Evolutionary conservation across 1,140 invertebrate species (phyloP), one percentile per base, ranked within the genome.

Genomic region (Drosophila nigromelanica): DNA sequence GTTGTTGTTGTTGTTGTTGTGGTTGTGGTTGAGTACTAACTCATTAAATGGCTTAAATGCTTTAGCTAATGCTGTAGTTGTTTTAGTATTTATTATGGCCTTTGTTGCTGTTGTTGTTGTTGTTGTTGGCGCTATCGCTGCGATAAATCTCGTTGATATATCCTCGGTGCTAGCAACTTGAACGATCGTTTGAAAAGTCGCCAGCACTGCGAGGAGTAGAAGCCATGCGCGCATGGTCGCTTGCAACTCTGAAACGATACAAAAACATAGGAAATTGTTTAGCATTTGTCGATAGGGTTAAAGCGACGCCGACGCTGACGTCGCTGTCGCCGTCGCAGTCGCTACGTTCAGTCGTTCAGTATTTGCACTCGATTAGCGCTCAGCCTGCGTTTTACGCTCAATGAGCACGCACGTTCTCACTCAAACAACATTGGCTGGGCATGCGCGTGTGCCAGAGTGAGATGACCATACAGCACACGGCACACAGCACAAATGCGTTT

Each of bases 141-240:
- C 80, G 69, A 91, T 89, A 77, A 91, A 91, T 87, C 82, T 91
- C 78, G 72, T 66, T 66, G 83, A 80, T 89, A 90, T 90, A 82
- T 91, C 90, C 83, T 91, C 91, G 89, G 91, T 92, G 91, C 91
- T 91, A 91, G 90, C 90, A 89, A 92, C 90, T 90, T 86, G 83
- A 79, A 90, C 80, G 75, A 92, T 89, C 77, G 85, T 75, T 90
- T 80, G 80, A 87, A 91, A 90, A 80, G 92, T 92, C 91, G 91
- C 91, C 90, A 92, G 91, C 92, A 92, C 90, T 90, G 87, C 82
- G 78, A 92, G 90, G 81, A 93, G 89, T 92, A 93, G 91, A 92
- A 93, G 87, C 92, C 92, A 91, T 86, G 89, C 92, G 78, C 91
- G 92, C 93, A 93, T 93, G 90, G 91, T 93, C 91, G 92, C 78